Evolutionary conservation across 2,888 invertebrate genomes (phyloP).

Genomic region (Agelastica alni): DNA sequence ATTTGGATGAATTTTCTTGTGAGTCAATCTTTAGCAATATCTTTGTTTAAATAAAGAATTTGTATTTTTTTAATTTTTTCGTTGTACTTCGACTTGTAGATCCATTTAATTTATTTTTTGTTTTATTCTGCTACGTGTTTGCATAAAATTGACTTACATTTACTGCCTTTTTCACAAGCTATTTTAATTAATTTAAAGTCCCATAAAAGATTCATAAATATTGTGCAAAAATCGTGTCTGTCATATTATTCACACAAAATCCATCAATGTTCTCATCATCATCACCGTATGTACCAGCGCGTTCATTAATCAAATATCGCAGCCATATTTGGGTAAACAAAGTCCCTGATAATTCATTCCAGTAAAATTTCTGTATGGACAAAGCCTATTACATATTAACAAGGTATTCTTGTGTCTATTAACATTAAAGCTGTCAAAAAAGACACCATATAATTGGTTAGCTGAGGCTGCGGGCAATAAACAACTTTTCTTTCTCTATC

Average conservation of each 20-base stretch:
- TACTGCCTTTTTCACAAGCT: no score
- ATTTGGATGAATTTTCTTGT: no score
- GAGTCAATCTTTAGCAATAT: no score
- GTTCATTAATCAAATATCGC: slow-evolving; percentile 20
- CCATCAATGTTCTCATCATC: background rate
- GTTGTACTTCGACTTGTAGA: no score
- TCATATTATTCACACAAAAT: slow-evolving; percentile 13
- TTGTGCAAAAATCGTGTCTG: slow-evolving; percentile 8
- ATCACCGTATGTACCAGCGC: background rate
- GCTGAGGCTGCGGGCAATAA: slow-evolving; percentile 57
- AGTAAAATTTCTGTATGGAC: slow-evolving; percentile 45
- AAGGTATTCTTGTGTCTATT: slow-evolving; percentile 58
- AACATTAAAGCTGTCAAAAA: slow-evolving; percentile 58
- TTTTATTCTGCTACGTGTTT: no score
- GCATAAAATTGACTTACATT: no score
- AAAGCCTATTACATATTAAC: slow-evolving; percentile 58
- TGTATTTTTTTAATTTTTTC: no score
- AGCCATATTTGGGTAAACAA: slow-evolving; percentile 26
- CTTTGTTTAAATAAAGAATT: no score
- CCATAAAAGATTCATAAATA: no score
- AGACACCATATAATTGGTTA: slow-evolving; percentile 59
- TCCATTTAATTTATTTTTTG: no score
- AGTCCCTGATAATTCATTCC: slow-evolving; percentile 43
- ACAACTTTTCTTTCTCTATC: slow-evolving; percentile 49
- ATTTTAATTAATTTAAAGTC: no score